These are phyloP conservation scores for Trinorchestia longiramus DNA, from an alignment of 1,140 invertebrate species.

Conservation along the genomic window DNA sequence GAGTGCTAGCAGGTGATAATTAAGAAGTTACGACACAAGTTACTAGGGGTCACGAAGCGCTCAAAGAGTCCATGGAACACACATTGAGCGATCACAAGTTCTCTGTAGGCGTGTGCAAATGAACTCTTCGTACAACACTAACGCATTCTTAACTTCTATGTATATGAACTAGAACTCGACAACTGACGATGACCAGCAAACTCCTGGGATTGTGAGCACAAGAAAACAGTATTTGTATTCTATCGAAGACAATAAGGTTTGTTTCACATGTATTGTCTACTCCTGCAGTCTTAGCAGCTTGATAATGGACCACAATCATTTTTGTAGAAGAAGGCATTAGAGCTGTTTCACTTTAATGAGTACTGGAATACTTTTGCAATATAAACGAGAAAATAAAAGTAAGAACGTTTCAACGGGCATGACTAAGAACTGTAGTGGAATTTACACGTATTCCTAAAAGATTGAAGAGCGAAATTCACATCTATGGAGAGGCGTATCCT, in stretches of 20 bases:
- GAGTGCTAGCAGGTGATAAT: neutral
- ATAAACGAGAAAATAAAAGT: no score
- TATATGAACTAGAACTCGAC: neutral
- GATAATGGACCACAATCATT: no score
- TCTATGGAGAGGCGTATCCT: neutral
- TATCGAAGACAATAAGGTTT: neutral
- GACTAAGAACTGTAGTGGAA: neutral
- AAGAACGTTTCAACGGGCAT: no score
- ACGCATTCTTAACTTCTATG: neutral
- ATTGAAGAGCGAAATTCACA: neutral
- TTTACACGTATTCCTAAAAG: neutral
- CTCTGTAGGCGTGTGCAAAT: neutral
- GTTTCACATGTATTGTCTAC: neutral
- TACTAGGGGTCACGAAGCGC: neutral
- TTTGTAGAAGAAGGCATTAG: no score
- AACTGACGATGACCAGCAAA: neutral
- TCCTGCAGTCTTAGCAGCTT: neutral
- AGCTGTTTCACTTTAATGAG: no score
- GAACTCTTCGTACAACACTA: neutral
- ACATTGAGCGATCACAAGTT: neutral
- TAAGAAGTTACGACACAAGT: neutral
- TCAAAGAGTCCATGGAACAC: neutral
- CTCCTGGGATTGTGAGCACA: neutral
- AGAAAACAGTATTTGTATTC: neutral
- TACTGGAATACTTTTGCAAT: no score